Evolutionary conservation across 1,140 invertebrate genomes (phyloP), one percentile per base, ranked within the genome.

Genomic region (Apocrypta bakeri): DNA sequence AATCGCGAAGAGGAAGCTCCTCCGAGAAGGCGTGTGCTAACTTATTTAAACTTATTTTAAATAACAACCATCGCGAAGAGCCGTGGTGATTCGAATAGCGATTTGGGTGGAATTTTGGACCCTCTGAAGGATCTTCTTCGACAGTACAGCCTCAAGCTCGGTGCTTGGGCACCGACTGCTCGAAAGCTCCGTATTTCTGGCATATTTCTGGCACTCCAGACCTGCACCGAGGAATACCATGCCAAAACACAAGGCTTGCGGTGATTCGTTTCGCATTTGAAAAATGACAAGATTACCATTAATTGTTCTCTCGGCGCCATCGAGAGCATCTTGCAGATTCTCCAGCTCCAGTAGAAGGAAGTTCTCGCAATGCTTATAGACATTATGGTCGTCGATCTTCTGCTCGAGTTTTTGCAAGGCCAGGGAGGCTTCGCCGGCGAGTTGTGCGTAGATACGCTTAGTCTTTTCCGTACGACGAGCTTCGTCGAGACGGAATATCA

Each of bases 351-450:
- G 8, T n/a, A 80, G 9, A 4, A 79, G 29, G 11, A 66, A 56
- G 3, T 7, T 75, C 63, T 83, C 77, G 48, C 33, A 83, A 12
- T 31, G 63, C 0, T 33, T 6, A 48, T 81, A 81, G 27, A 71
- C 56, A 11, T 76, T 40, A n/a, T 63, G 71, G 6, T 77, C 72
- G 64, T 56, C 37, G 11, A 72, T 27, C 24, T 25, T 77, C 24
- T 71, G 21, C 21, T 77, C 48, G 6, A 79, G 48, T 11, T 81
- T 84, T 1, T 77, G 11, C 0, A 81, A 48, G 1, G 74, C 48
- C 2, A 27, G 29, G 6, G 82, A 83, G 0, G 77, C 76, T 24
- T 80, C 77, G 14, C 29, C 79, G 64, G 61, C 81, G 14, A 76
- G 17, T 2, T 63, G 8, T 1, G 21, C 0, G 21, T 40, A 68